These are phyloP conservation scores for Toxostoma redivivum DNA, from an alignment of 2,113 vertebrate species.

Conservation along the genomic window DNA sequence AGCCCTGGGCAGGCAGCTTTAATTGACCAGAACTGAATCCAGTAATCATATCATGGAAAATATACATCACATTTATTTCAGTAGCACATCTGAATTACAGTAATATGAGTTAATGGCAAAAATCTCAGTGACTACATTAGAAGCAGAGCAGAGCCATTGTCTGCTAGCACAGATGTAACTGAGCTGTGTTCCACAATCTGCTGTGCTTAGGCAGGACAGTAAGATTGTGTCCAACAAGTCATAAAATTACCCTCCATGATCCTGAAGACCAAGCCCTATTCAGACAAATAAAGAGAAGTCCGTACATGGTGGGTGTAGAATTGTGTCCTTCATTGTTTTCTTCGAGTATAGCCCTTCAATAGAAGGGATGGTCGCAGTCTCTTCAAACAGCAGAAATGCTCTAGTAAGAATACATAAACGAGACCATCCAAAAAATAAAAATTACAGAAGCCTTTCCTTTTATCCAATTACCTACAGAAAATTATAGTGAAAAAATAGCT, in stretches of 20 bases:
- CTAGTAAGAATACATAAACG: neutral
- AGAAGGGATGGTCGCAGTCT: neutral
- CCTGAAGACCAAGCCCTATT: neutral
- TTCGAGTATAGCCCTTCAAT: neutral
- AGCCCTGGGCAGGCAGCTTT: constrained; percentile 27
- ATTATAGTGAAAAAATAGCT: neutral
- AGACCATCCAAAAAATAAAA: neutral
- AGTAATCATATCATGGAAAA: constrained; percentile 55
- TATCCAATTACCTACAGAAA: neutral
- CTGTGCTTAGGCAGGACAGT: neutral
- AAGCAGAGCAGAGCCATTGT: constrained; percentile 4
- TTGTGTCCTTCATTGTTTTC: neutral
- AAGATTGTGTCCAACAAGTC: neutral
- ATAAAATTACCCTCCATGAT: neutral
- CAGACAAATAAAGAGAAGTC: neutral
- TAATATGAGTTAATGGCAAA: neutral
- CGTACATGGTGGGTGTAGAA: neutral
- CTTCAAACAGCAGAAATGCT: neutral
- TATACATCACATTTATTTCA: constrained; percentile 39
- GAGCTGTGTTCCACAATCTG: neutral
- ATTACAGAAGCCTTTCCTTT: neutral
- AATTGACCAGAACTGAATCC: constrained; percentile 59
- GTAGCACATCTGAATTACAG: constrained; percentile 33
- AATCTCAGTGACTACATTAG: neutral
- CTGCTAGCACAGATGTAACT: neutral